A percentile compares a stretch with the other conserved stretches of the same genome.
Conservation (phyloP, 2,888 invertebrate species). For the Flabesymbios commensalis region DNA sequence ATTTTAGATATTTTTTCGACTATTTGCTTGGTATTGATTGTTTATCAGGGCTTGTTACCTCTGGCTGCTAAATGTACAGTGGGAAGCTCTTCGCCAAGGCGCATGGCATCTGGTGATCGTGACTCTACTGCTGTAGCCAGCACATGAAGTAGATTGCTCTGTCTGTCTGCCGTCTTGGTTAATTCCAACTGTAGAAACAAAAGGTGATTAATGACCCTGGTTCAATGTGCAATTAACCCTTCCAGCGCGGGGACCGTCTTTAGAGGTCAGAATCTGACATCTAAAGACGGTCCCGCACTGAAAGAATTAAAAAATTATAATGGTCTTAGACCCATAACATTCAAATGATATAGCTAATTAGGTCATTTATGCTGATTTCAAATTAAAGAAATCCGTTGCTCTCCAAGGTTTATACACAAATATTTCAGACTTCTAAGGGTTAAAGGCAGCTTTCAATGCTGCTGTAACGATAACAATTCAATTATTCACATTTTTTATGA, state of each 20-base stretch:
- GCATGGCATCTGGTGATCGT: constrained; percentile 50
- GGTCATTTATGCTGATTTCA: too few relatives aligned
- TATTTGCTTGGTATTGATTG: too few relatives aligned
- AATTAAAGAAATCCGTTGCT: too few relatives aligned
- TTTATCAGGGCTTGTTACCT: too few relatives aligned
- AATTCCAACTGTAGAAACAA: constrained; percentile 48
- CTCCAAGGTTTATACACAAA: too few relatives aligned
- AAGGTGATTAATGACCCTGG: background rate
- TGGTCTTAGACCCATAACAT: too few relatives aligned
- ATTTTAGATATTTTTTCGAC: too few relatives aligned
- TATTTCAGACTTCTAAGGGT: too few relatives aligned
- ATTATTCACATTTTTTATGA: background rate
- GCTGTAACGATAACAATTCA: background rate
- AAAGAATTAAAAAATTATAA: too few relatives aligned
- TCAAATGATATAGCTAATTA: too few relatives aligned
- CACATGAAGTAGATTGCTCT: constrained; percentile 57
- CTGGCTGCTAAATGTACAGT: constrained; percentile 51
- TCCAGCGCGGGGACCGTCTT: background rate
- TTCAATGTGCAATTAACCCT: background rate
- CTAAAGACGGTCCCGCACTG: too few relatives aligned
- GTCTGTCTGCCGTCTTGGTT: constrained; percentile 59
- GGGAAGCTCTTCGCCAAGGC: constrained; percentile 49
- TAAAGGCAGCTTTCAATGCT: too few relatives aligned
- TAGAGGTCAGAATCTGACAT: background rate
- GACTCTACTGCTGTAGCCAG: constrained; percentile 52